Evolutionary conservation across 2,888 invertebrate genomes (phyloP).

Genomic region (Allacma fusca): DNA sequence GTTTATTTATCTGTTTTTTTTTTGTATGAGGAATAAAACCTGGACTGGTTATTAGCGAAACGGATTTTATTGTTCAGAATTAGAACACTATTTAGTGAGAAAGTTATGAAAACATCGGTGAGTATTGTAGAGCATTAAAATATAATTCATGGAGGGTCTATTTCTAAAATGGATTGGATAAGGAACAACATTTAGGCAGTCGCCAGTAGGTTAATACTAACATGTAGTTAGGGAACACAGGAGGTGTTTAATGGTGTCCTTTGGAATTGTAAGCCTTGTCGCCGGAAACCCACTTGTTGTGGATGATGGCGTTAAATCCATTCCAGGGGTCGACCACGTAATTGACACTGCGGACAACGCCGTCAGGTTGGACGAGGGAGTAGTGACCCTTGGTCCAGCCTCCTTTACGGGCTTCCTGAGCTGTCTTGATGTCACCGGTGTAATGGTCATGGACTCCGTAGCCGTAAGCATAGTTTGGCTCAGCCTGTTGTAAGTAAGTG

Average conservation of each 20-base stretch:
- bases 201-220: too few species aligned
- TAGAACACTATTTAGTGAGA: too few species aligned
- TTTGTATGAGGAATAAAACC: too few species aligned
- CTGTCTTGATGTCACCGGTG: slow-evolving; percentile 17
- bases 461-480: slow-evolving; percentile 62
- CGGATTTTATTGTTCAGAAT: too few species aligned
- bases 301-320: slow-evolving; percentile 22
- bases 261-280: background rate
- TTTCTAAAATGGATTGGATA: too few species aligned
- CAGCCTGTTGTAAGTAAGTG: slow-evolving; percentile 48
- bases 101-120: too few species aligned
- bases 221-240: too few species aligned
- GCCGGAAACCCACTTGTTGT: slow-evolving; percentile 14
- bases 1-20: too few species aligned
- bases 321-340: slow-evolving; percentile 10
- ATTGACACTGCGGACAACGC: slow-evolving; percentile 16
- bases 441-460: slow-evolving; percentile 19
- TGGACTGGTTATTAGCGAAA: too few species aligned
- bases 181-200: too few species aligned
- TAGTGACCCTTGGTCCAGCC: slow-evolving; percentile 21
- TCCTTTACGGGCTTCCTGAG: slow-evolving; percentile 3
- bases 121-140: too few species aligned
- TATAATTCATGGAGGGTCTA: too few species aligned
- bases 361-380: slow-evolving; percentile 27
- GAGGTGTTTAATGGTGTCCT: background rate